A percentile compares a stretch with the other conserved stretches of the same genome.
Evolutionary conservation across 1,140 invertebrate genomes (phyloP).

Genomic region (Lordiphosa mommai): DNA sequence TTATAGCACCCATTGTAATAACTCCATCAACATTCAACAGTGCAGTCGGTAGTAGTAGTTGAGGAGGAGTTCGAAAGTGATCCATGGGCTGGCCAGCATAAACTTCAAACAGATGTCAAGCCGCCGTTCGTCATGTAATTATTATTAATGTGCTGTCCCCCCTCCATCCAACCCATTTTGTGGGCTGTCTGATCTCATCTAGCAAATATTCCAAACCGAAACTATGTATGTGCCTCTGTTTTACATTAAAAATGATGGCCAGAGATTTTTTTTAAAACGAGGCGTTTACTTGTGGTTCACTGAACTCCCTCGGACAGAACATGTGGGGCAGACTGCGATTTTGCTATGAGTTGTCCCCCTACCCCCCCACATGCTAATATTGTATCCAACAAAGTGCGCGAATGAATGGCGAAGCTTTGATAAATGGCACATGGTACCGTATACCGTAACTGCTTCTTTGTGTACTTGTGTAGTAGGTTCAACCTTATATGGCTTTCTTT

Average conservation of each 20-base stretch:
- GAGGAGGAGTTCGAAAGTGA: conserved; percentile 7
- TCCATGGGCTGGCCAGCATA: conserved; percentile 37
- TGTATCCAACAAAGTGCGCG: conserved; percentile 10
- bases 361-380: conserved; percentile 1
- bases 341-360: conserved; percentile 6
- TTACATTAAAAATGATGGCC: conserved; percentile 54
- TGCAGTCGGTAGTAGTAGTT: background rate
- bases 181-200: conserved; percentile 43
- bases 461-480: conserved; percentile 3
- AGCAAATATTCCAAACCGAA: conserved; percentile 29
- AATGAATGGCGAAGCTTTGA: conserved; percentile 51
- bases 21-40: conserved; percentile 32
- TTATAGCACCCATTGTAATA: conserved; percentile 51
- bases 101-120: conserved; percentile 58
- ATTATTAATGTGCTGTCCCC: conserved; percentile 44
- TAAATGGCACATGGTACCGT: conserved; percentile 33
- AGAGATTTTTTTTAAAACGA: conserved; percentile 34
- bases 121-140: conserved; percentile 39
- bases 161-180: conserved; percentile 4
- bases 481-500: conserved; percentile 45
- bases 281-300: conserved; percentile 28
- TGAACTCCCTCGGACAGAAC: conserved; percentile 21
- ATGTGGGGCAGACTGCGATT: conserved; percentile 35
- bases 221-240: conserved; percentile 43
- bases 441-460: background rate